Evolutionary conservation across 2,888 invertebrate genomes (phyloP), one percentile per base, ranked within the genome.

Genomic region (Spilarctia lutea): DNA sequence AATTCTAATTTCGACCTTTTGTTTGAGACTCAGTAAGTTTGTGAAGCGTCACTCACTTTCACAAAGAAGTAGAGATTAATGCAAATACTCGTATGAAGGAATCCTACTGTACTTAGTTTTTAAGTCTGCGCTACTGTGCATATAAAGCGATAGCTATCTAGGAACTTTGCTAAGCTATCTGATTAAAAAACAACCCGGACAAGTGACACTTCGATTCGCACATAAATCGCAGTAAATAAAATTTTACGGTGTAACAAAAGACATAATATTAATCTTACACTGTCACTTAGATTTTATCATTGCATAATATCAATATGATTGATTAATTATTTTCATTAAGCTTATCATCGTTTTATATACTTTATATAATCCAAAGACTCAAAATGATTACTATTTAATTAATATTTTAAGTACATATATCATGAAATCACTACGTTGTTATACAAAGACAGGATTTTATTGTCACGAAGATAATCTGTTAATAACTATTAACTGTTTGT

Each of bases 301-400:
- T 52, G 35, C 24, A 48, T 48, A 33, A 65, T n/a, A 48, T 33
- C n/a, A 35, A 52, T 4, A 39, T 66, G 52, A 70, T 71, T 76
- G 56, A 73, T 73, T 63, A 66, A 71, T 65, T 73, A 33, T 65
- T 48, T 66, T 52, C 30, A 27, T 39, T 72, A 52, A 52, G 65
- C 33, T 65, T 66, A 52, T 66, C 65, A 66, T 48, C 20, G 30
- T 30, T 63, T 63, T 30, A 30, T 7, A 56, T 27, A 35, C 48
- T 35, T 11, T 30, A 16, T 69, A 16, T 65, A 70, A 74, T 70
- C 56, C 65, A n/a, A 18, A 27, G 27, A 56, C 24, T 56, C 52
- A 10, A 66, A 70, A 24, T 39, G 69, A 70, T 42, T 42, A 30
- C 24, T 33, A 45, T n/a, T 66, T 42, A 56, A 27, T 39, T 56